Evolutionary conservation across 92 coral and sea anemone genomes (phyloP).

Genomic region (Phymanthus crucifer): DNA sequence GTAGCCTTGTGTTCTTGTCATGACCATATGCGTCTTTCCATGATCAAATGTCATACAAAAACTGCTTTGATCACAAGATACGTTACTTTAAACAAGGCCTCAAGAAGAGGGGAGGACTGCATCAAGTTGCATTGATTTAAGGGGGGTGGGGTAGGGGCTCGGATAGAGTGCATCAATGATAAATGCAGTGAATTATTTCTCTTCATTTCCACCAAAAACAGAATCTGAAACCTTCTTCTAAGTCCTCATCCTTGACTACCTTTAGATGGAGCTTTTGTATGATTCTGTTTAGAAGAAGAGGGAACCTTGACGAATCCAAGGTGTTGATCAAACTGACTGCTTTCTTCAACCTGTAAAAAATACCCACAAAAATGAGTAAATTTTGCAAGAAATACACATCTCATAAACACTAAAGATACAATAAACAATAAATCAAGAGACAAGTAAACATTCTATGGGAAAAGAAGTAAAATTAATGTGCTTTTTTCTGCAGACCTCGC

Average conservation of each 20-base stretch:
- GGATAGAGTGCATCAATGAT: too few species aligned
- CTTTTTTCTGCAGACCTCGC: conserved; percentile 49
- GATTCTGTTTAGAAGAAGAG: conserved; percentile 79
- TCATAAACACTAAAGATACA: not conserved
- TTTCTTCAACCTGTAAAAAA: conserved; percentile 76
- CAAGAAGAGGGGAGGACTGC: too few species aligned
- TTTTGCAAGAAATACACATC: not conserved
- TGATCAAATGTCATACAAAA: too few species aligned
- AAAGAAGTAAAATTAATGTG: not conserved
- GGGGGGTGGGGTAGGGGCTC: not conserved
- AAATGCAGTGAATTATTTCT: not conserved
- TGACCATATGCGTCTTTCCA: too few species aligned
- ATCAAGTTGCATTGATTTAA: too few species aligned
- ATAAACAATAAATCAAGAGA: not conserved
- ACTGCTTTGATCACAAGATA: too few species aligned
- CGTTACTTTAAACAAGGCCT: too few species aligned
- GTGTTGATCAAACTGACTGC: conserved; percentile 79
- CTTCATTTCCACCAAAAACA: not conserved
- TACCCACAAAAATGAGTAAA: not conserved
- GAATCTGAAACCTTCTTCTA: not conserved
- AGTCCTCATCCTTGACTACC: conserved; percentile 40
- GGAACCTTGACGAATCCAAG: conserved; percentile 75
- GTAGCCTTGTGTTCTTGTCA: too few species aligned
- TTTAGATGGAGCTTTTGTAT: conserved; percentile 82
- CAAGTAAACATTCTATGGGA: not conserved